Conservation (phyloP, 2,113 vertebrate genomes). For the Prunella himalayana region DNA sequence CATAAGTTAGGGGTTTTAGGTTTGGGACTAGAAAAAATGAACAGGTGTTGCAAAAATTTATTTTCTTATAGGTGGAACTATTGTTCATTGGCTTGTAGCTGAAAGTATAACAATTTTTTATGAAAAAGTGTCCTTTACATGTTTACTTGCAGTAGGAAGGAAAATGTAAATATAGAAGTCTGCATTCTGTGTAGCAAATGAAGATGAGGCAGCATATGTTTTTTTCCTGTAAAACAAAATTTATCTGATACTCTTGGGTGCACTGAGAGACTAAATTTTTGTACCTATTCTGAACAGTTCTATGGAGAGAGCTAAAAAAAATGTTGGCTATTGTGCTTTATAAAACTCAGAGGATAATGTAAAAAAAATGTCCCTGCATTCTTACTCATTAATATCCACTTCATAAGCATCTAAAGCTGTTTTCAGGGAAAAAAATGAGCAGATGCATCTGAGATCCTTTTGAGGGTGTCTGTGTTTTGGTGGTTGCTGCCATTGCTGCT, state of each 20-base stretch:
- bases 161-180: background rate
- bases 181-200: background rate
- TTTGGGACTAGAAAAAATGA: background rate
- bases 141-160: background rate
- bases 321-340: background rate
- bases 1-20: fast-evolving
- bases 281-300: background rate
- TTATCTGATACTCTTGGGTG: background rate
- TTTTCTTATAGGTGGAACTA: background rate
- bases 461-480: background rate
- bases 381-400: background rate
- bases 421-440: background rate
- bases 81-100: background rate
- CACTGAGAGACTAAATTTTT: background rate
- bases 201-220: background rate
- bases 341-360: background rate
- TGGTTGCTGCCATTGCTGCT: fast-evolving
- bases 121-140: background rate
- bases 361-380: background rate
- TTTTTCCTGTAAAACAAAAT: background rate
- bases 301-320: background rate
- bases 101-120: background rate
- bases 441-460: background rate
- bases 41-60: background rate
- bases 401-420: background rate